Percentiles rank a stretch among this genome's conserved stretches.
Conservation (phyloP, 2,888 invertebrate genomes). For the Cryptosula pallasiana region DNA sequence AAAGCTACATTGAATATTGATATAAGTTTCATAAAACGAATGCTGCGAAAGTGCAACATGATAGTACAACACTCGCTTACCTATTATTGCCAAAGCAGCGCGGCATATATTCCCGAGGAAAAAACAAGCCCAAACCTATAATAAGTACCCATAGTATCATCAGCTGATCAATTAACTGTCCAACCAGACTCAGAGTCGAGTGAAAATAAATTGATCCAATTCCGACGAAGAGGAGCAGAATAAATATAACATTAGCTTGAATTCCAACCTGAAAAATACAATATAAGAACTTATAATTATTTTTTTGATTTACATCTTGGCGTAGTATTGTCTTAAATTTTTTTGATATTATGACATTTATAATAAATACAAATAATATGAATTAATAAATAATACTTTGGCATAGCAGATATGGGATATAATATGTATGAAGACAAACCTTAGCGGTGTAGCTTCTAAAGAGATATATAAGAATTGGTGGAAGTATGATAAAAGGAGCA, state of each 20-base stretch:
- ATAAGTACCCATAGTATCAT: conserved; percentile 77
- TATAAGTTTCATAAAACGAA: too few relatives aligned
- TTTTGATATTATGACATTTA: too few relatives aligned
- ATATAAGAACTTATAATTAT: too few relatives aligned
- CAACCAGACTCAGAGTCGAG: conserved; percentile 74
- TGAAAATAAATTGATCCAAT: conserved; percentile 78
- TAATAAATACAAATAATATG: too few relatives aligned
- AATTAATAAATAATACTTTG: too few relatives aligned
- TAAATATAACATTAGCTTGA: conserved; percentile 75
- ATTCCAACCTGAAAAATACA: too few relatives aligned
- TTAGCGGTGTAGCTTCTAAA: conserved; percentile 71
- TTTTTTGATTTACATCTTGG: too few relatives aligned
- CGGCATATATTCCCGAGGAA: conserved; percentile 33
- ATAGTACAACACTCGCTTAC: too few relatives aligned
- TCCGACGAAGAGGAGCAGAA: conserved; percentile 72
- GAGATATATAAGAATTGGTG: conserved; percentile 70
- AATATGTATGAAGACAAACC: conserved; percentile 60
- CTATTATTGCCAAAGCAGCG: conserved; percentile 32
- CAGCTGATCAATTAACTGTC: conserved; percentile 74
- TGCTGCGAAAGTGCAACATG: too few relatives aligned
- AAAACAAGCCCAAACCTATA: conserved; percentile 70
- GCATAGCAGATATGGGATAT: too few relatives aligned
- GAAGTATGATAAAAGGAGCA: conserved; percentile 69
- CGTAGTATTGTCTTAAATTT: too few relatives aligned
- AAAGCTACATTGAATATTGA: too few relatives aligned